Base-by-base conservation (phyloP, 1,140 invertebrate genomes). In the Temnothorax longispinosus region DNA sequence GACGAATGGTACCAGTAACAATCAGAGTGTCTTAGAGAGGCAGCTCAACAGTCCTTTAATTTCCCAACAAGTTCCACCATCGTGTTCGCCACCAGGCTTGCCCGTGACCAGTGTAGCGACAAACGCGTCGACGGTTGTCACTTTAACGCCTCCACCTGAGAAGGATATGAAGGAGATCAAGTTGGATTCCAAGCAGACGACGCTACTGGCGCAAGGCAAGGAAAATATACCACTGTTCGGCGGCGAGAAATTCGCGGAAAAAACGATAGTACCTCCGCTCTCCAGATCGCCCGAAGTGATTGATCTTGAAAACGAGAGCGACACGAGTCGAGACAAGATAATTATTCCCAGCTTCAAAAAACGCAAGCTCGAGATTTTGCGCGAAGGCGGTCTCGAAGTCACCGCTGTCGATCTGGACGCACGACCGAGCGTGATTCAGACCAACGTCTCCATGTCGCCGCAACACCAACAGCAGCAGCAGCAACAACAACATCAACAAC, bases 381-480 rank as follows among this genome's bases (percentile, higher is more conserved):
- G 97, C 72, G 96, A 97, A 78, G 96, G 97, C 5, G 97, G 97
- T 0, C 94, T 97, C 7, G 97, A 98, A 91, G 97, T 97, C 0
- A 97, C 97, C 0, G 96, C 97, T 0, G 96, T 97, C 0, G 94
- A 95, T 11, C 75, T 92, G 85, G 94, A 94, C 71, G 81, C 89
- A 5, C 87, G 93, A 69, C 93, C 93, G 5, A 93, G 89, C 75
- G 94, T 94, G 6, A 94, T 93, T 65, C 94, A 94, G 67, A 90
- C 71, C 15, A 89, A 54, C 21, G 13, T 85, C 13, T 10, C 11
- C 6, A 18, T 50, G 50, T 38, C 77, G 10, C 35, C 47, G 64
- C 90, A 92, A 94, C 82, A 82, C 47, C 65, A 87, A 93, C 88
- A 91, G 93, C 3, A 54, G 4, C 92, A 82, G 56, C 65, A 87